These are phyloP conservation scores for Hestina assimilis DNA, from an alignment of 1,140 invertebrate species.

Conservation along the genomic window DNA sequence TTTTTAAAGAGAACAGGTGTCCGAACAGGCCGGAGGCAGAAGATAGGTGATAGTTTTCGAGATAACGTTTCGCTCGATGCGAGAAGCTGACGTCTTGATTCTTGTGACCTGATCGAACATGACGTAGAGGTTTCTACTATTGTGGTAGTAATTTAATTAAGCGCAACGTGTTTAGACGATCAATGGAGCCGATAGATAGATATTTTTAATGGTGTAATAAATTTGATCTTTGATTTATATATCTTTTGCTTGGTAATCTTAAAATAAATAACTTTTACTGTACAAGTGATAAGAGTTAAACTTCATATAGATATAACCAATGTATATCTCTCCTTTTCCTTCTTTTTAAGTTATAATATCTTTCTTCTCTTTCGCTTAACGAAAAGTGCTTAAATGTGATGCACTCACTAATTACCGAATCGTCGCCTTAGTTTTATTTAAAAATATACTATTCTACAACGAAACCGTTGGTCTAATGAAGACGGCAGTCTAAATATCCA, in stretches of 20 bases:
- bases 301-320: too few species aligned
- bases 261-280: background rate
- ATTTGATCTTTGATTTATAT: background rate
- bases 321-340: too few species aligned
- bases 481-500: too few species aligned
- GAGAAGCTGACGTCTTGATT: conserved; percentile 41
- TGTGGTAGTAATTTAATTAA: conserved; percentile 35
- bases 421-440: too few species aligned
- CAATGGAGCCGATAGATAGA: conserved; percentile 2
- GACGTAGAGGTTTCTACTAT: conserved; percentile 23
- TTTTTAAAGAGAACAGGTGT: conserved; percentile 33
- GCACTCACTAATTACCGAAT: too few species aligned
- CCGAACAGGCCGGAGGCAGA: conserved; percentile 15
- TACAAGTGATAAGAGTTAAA: too few species aligned
- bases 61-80: conserved; percentile 16
- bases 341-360: too few species aligned
- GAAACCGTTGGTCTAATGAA: too few species aligned
- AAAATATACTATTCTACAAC: too few species aligned
- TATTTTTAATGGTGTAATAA: background rate
- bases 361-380: too few species aligned
- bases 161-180: conserved; percentile 14
- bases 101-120: conserved; percentile 20
- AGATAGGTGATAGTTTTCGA: conserved; percentile 26
- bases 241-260: background rate
- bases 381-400: too few species aligned